Evolutionary conservation across 1,140 invertebrate genomes (phyloP), one percentile per base, ranked within the genome.

Genomic region (Atopsyche davidsoni): DNA sequence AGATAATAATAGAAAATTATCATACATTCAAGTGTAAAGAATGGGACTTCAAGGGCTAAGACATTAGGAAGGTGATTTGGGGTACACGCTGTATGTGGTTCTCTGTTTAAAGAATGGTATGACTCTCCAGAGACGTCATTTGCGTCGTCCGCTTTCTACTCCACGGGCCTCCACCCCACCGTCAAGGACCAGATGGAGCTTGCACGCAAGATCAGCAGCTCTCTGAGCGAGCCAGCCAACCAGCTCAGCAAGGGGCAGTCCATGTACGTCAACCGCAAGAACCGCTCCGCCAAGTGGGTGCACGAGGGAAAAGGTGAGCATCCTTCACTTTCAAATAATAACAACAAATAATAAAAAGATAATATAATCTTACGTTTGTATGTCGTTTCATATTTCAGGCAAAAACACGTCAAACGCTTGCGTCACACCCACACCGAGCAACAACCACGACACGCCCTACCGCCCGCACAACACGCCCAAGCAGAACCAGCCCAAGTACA

Each of bases 241-340:
- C 80, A 87, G 67, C 85, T 85, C 63, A 92, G 89, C 64, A 87
- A 92, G 64, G 93, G 93, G 13, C 92, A 95, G 68, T 85, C 84
- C 58, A 96, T 96, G 93, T 96, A 94, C 66, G 89, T 92, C 57
- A 94, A 92, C 66, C 77, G 92, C 43, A 93, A 92, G 75, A 92
- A 93, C 64, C 77, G 89, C 60, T 92, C 92, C 3, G 85, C 89
- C 49, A 94, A 94, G 69, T 96, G 92, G 92, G 85, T 95, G 36
- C 90, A 94, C 62, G 89, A 92, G 75, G 87, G 88, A 68, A 78
- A 81, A 72, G 81, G 81, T 82, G 67, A 67, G 64, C 9, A 35
- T 45, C 13, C 7, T 34, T 38, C 25, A 21, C 3, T 19, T 19
- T 19, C 1, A 23, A 19, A 41, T 19, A 19, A 21, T 2, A 21